These are phyloP conservation scores for Nymphicus hollandicus DNA, from an alignment of 2,113 vertebrate species.

Conservation along the genomic window DNA sequence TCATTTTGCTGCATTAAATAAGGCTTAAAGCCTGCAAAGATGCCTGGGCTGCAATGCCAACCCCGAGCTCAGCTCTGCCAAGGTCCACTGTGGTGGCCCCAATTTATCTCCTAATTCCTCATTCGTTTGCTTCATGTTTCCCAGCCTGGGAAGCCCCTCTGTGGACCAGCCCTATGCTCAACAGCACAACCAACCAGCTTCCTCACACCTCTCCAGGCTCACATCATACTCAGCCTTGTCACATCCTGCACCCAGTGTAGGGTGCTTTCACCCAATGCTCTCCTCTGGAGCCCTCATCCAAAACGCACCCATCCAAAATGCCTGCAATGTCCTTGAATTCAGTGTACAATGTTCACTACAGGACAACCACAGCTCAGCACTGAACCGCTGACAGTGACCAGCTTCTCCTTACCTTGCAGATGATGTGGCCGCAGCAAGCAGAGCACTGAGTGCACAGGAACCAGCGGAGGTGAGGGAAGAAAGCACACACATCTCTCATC, in stretches of 20 bases:
- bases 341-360: background rate
- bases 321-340: background rate
- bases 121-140: background rate
- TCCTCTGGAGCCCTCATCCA: background rate
- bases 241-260: accelerated
- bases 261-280: no score
- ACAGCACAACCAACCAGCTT: background rate
- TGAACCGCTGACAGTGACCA: background rate
- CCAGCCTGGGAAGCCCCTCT: background rate
- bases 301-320: no score
- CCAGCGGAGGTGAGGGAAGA: background rate
- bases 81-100: background rate
- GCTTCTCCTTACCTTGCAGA: background rate
- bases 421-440: background rate
- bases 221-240: background rate
- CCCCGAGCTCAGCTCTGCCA: background rate
- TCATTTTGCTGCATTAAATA: background rate
- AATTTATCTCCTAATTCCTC: background rate
- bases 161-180: background rate
- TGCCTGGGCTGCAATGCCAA: accelerated
- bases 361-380: background rate
- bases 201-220: background rate
- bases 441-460: background rate
- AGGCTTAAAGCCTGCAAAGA: background rate
- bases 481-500: background rate